Evolutionary conservation across 2,888 invertebrate species (phyloP).

Genomic region (Pardosa pseudoannulata): DNA sequence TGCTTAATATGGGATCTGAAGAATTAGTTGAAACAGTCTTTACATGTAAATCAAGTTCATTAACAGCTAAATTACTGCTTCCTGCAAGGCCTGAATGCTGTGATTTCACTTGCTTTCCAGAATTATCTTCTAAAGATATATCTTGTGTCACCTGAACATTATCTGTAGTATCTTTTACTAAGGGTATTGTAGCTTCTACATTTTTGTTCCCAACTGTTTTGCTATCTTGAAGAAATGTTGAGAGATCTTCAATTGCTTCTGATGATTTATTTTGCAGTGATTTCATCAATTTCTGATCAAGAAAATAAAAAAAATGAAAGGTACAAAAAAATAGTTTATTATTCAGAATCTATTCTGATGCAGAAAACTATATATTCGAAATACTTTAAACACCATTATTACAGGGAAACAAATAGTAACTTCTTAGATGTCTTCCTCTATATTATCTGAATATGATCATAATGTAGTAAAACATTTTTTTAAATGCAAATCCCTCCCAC

Average conservation of each 20-base stretch:
- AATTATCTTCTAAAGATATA: neutral
- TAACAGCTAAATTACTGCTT: neutral
- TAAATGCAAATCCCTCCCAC: too few relatives aligned
- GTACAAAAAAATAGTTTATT: neutral
- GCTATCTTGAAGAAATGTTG: neutral
- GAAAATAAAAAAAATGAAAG: conserved; percentile 8
- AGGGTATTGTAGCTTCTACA: too few relatives aligned
- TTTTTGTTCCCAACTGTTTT: neutral
- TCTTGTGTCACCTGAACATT: neutral
- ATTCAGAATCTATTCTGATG: too few relatives aligned
- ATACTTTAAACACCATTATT: too few relatives aligned
- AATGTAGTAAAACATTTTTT: too few relatives aligned
- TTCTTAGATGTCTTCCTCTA: too few relatives aligned
- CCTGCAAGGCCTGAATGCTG: neutral
- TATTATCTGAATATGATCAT: too few relatives aligned
- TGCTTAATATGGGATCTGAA: neutral
- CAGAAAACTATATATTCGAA: too few relatives aligned
- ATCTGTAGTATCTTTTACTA: too few relatives aligned
- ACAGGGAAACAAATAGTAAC: too few relatives aligned
- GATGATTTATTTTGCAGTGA: conserved; percentile 5
- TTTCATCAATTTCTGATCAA: conserved; percentile 32
- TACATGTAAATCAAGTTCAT: neutral
- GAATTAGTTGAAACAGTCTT: neutral
- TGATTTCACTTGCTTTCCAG: neutral
- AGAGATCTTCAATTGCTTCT: conserved; percentile 2